A percentile compares a stretch with the other conserved stretches of the same genome.
These are phyloP conservation scores for Oxyura jamaicensis DNA, from an alignment of 2,113 vertebrate species.

Conservation along the genomic window DNA sequence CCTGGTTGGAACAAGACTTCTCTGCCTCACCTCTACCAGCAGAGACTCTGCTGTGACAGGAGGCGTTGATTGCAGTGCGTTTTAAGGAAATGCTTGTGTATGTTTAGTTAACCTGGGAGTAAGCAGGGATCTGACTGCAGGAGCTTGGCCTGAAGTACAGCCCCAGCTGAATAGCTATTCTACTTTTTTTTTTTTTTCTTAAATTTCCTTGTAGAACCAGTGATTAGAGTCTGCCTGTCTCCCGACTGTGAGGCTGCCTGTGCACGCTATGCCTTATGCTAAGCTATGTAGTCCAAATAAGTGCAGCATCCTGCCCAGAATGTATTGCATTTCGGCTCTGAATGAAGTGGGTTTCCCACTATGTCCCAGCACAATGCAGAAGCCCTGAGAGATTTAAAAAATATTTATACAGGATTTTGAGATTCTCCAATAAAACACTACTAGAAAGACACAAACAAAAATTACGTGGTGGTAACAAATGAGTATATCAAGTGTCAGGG, in stretches of 20 bases:
- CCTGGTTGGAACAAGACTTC: neutral
- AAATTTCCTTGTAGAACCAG: neutral
- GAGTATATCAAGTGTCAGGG: neutral
- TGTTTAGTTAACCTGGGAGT: neutral
- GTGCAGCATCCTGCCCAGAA: neutral
- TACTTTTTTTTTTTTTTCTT: neutral
- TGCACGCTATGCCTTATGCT: neutral
- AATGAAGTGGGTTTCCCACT: neutral
- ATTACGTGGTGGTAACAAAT: neutral
- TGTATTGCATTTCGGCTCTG: neutral
- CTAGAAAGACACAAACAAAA: neutral
- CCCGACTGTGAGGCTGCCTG: neutral
- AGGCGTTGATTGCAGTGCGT: neutral
- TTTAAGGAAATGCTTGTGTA: neutral
- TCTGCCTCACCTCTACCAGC: neutral
- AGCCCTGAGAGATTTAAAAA: neutral
- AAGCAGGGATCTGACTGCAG: neutral
- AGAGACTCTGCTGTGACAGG: neutral
- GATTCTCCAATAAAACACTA: neutral
- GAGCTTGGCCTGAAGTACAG: neutral
- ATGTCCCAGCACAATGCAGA: neutral
- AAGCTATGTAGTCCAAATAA: neutral
- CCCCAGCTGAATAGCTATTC: neutral
- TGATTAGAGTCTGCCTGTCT: neutral
- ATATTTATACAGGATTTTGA: neutral